phyloP scores from a whole-genome alignment of 2,113 vertebrate species.

The Manacus vitellinus region DNA sequence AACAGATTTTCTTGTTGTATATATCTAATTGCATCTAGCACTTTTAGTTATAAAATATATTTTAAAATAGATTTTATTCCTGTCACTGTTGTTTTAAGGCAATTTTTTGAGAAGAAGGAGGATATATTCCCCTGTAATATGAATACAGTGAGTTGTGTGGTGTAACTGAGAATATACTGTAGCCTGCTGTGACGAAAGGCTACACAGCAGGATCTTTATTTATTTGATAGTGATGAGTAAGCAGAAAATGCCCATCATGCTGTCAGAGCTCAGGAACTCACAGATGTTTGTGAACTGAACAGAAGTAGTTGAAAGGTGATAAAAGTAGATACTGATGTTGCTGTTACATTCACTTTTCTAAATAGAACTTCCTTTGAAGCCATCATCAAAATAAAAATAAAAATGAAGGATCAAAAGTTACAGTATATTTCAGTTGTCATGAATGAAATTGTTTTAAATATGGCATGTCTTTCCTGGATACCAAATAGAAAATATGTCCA shows the following conservation, averaged over 20 bases:
- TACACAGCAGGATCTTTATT: not conserved
- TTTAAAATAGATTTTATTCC: not conserved
- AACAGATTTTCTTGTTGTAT: not conserved
- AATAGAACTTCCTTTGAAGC: not conserved
- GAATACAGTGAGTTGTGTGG: not conserved
- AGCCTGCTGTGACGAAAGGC: not conserved
- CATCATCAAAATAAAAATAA: not conserved
- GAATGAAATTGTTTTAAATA: not conserved
- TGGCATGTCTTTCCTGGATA: not conserved
- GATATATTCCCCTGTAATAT: not conserved
- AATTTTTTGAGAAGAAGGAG: not conserved
- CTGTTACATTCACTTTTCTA: not conserved
- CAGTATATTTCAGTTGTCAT: not conserved
- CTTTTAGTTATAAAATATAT: not conserved
- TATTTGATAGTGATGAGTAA: not conserved
- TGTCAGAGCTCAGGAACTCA: not conserved
- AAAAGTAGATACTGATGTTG: not conserved
- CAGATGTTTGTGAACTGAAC: not conserved
- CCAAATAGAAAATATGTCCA: not conserved
- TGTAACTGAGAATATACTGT: not conserved
- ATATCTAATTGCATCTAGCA: not conserved
- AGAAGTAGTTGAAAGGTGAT: not conserved
- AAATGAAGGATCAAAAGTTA: not conserved
- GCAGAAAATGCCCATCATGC: not conserved
- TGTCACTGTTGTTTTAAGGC: not conserved